Base-by-base conservation (phyloP, 2,113 vertebrate species). In the Siniperca knerii region DNA sequence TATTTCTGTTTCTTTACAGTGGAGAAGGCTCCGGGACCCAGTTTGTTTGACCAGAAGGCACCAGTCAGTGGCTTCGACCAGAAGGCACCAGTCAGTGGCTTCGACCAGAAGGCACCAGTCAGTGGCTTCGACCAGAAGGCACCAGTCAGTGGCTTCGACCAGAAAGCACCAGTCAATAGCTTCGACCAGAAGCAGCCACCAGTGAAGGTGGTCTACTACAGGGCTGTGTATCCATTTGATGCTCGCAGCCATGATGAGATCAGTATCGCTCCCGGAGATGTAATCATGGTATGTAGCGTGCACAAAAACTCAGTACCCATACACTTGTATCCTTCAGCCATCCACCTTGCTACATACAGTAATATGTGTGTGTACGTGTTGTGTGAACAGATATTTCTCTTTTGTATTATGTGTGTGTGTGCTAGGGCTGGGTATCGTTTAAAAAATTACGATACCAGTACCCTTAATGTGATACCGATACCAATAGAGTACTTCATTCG, bases 211-310 rank as follows among this genome's bases (percentile, higher is more conserved):
- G 98, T 99, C 9, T 99, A 98, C 96, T 99, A 99, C 84, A 96
- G 98, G 85, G 97, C 98, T 5, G 92, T 99, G 2, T 99, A 99
- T 87, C 98, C 98, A 13, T 99, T 99, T 84, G 98, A 99, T 37
- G 97, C 98, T 61, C 97, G 98, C 89, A 99, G 98, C 92, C 98
- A 98, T 0, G 98, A 99, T 67, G 98, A 99, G 93, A 98, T 99
- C 96, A 97, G 96, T 16, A 99, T 99, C 87, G 94, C 97, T 57
- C 98, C 98, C 0, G 98, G 98, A 60, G 98, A 99, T 72, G 96
- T 99, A 2, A 97, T 99, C 82, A 98, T 99, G 98, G 98, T 99
- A 95, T 94, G 97, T 84, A 80, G 18, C 8, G 10, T n/a, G 1
- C 15, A 57, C 13, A 60, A 65, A 55, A 15, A 29, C 25, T 10